Percentiles rank a stretch among this genome's conserved stretches.
Conservation (phyloP, 30 jellyfish, hydroid and myxozoan species). For the Aurelia aurita region DNA sequence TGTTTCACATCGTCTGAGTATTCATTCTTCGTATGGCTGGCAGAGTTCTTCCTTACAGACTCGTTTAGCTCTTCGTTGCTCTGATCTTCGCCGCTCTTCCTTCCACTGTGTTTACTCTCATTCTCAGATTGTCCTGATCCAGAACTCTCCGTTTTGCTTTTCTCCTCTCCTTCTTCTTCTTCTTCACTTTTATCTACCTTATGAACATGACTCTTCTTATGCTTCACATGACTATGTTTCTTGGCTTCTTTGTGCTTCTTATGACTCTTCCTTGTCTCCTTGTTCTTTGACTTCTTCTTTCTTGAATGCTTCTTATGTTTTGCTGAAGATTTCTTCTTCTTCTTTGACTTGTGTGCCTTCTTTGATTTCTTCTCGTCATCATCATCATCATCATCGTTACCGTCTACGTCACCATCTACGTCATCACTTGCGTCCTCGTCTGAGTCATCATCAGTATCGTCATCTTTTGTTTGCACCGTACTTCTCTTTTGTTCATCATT, state of each 20-base stretch:
- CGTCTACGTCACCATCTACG: constrained; percentile 32
- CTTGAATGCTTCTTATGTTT: background rate
- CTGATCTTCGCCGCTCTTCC: background rate
- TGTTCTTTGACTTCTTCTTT: background rate
- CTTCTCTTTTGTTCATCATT: constrained; percentile 53
- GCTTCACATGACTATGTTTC: background rate
- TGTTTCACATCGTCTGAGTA: constrained; percentile 56
- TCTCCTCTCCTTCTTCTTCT: background rate
- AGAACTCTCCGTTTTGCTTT: background rate
- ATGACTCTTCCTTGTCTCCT: constrained; percentile 11
- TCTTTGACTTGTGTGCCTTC: background rate
- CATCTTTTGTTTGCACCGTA: constrained; percentile 30
- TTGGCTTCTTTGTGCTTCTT: constrained; percentile 10
- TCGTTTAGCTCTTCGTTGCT: background rate
- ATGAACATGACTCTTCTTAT: background rate
- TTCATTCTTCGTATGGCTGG: constrained; percentile 8
- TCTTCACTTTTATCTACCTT: background rate
- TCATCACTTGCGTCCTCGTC: constrained; percentile 50
- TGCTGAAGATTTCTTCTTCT: background rate
- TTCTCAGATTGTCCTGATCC: background rate
- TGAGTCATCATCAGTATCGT: constrained; percentile 36
- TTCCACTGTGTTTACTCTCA: background rate
- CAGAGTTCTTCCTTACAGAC: background rate
- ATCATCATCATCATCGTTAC: constrained; percentile 11
- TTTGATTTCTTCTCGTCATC: constrained; percentile 16